These are phyloP conservation scores for Sceloporus undulatus DNA, from an alignment of 2,113 vertebrate genomes.

Conservation along the genomic window DNA sequence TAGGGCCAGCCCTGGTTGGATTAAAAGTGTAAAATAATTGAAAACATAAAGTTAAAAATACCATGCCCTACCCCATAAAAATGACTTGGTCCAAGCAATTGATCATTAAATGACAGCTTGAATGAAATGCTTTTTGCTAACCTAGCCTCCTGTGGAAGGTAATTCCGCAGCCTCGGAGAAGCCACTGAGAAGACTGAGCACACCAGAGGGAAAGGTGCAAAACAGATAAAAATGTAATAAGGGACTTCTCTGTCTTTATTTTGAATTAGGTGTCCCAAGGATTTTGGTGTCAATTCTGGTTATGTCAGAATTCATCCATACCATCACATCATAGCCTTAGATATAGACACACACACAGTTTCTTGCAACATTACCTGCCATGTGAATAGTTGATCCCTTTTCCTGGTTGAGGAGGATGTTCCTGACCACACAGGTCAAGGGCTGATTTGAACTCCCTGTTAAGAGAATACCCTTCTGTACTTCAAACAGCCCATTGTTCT, in stretches of 20 bases:
- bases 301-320: not conserved
- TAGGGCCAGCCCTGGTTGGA: too few species aligned
- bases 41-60: too few species aligned
- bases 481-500: slow-evolving; percentile 60
- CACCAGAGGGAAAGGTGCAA: too few species aligned
- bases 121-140: too few species aligned
- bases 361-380: slow-evolving; percentile 58
- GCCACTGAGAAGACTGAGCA: too few species aligned
- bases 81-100: too few species aligned
- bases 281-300: not conserved
- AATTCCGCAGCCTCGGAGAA: too few species aligned
- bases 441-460: slow-evolving; percentile 36
- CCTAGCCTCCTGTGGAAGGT: too few species aligned
- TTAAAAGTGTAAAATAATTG: too few species aligned
- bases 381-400: slow-evolving; percentile 48
- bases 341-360: not conserved
- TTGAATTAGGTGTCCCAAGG: not conserved
- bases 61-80: too few species aligned
- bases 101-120: too few species aligned
- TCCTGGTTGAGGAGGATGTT: slow-evolving; percentile 60
- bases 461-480: slow-evolving; percentile 48
- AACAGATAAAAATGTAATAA: too few species aligned
- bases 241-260: not conserved
- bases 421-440: slow-evolving; percentile 60
- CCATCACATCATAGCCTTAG: not conserved